Percentiles rank a stretch among this genome's conserved stretches.
Evolutionary conservation across 2,113 vertebrate genomes (phyloP).

Genomic region (Arvicanthis niloticus): DNA sequence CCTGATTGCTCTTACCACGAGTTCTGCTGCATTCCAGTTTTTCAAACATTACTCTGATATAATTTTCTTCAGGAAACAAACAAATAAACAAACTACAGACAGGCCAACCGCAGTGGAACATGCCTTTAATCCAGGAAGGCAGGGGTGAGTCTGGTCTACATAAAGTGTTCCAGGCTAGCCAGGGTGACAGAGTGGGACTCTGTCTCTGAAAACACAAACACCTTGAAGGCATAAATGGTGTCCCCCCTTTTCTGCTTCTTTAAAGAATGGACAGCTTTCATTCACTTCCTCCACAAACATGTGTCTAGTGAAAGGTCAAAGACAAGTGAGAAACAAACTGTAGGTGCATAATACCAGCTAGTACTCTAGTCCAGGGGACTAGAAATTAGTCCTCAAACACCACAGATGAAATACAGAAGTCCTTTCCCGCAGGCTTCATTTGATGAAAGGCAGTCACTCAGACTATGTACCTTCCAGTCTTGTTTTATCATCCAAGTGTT

Average conservation of each 20-base stretch:
- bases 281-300: neutral
- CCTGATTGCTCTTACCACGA: neutral
- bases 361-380: neutral
- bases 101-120: neutral
- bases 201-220: neutral
- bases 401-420: neutral
- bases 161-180: neutral
- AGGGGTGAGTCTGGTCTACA: neutral
- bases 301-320: neutral
- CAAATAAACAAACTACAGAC: neutral
- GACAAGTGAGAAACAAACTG: neutral
- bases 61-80: slow-evolving; percentile 26
- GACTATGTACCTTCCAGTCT: neutral
- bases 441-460: neutral
- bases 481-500: neutral
- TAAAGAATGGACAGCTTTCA: neutral
- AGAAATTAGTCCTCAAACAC: neutral
- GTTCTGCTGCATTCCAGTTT: neutral
- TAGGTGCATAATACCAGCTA: neutral
- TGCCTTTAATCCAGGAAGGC: neutral
- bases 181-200: neutral
- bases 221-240: neutral
- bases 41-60: slow-evolving; percentile 40
- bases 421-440: neutral
- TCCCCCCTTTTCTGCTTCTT: neutral